Percentiles rank a stretch among this genome's conserved stretches.
Evolutionary conservation across 2,797 vertebrate genomes (phyloP).

Genomic region (Brachymystax lenok): DNA sequence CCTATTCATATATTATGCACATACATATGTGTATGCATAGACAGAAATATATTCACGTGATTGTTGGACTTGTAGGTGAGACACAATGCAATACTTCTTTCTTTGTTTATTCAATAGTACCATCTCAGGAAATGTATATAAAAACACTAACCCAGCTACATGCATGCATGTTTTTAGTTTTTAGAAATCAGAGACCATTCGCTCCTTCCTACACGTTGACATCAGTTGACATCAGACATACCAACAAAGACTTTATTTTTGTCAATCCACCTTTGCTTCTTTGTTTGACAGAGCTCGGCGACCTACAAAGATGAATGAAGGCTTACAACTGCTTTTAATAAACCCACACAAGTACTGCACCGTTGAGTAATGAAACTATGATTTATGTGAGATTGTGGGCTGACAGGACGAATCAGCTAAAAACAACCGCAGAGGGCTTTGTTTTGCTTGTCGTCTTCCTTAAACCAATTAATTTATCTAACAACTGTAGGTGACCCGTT

Average conservation of each 20-base stretch:
- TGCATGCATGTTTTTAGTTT: neutral
- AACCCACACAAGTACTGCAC: constrained; percentile 36
- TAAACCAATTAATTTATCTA: constrained; percentile 42
- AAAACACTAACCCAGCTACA: neutral
- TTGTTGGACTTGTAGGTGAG: neutral
- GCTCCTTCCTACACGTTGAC: neutral
- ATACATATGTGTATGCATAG: constrained; percentile 8
- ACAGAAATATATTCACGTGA: neutral
- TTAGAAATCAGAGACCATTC: neutral
- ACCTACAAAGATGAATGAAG: constrained; percentile 49
- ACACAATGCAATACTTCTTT: neutral
- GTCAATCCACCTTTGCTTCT: constrained; percentile 26
- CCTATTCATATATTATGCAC: neutral
- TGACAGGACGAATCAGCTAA: constrained; percentile 51
- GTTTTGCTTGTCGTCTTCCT: constrained; percentile 38
- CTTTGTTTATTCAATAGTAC: neutral
- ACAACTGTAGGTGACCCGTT: constrained; percentile 32
- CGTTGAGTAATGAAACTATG: constrained; percentile 57
- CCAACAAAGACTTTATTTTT: constrained; percentile 17
- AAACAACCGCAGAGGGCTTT: constrained; percentile 42
- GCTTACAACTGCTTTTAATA: constrained; percentile 47
- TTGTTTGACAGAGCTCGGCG: constrained; percentile 33
- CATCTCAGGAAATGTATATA: neutral
- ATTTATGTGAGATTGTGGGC: constrained; percentile 57
- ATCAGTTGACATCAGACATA: constrained; percentile 5